These are phyloP conservation scores for Nycticebus coucang DNA, from an alignment of 2,113 vertebrate species.

Conservation along the genomic window DNA sequence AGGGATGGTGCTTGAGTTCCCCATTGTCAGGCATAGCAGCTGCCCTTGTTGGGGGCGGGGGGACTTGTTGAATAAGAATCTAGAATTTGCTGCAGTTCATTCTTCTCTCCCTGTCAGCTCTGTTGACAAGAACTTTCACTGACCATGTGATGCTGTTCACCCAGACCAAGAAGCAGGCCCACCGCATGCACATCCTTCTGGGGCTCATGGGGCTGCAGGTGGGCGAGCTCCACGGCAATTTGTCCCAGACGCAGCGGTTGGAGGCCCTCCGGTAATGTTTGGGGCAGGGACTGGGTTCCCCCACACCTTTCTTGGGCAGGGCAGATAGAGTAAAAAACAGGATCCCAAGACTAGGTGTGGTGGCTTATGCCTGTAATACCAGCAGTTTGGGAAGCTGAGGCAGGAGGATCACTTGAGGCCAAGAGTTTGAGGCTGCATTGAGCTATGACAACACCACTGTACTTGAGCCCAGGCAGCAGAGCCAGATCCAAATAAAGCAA, in stretches of 20 bases:
- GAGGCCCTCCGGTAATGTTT: slow-evolving; percentile 91
- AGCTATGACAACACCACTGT: no score
- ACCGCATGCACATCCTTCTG: slow-evolving; percentile 96
- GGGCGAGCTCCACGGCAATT: slow-evolving; percentile 96
- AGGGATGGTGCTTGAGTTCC: neutral
- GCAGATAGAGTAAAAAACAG: no score
- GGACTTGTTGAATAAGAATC: fast-evolving
- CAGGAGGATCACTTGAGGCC: no score
- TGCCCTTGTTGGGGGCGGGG: neutral
- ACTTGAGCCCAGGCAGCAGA: no score
- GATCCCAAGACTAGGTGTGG: neutral
- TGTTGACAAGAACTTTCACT: slow-evolving; percentile 95
- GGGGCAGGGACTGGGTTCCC: neutral
- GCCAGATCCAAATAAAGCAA: no score
- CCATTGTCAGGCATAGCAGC: neutral
- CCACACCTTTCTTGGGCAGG: neutral
- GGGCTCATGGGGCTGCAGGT: slow-evolving; percentile 95
- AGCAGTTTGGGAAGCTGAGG: no score
- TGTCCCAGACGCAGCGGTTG: slow-evolving; percentile 96
- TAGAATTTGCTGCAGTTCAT: neutral
- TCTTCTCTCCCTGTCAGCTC: slow-evolving; percentile 84
- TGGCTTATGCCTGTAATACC: no score
- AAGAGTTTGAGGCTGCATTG: no score
- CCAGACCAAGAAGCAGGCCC: slow-evolving; percentile 99
- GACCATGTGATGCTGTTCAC: slow-evolving; percentile 99